phyloP scores from a whole-genome alignment of 2,797 vertebrate species.

The Halcyon smyrnensis region DNA sequence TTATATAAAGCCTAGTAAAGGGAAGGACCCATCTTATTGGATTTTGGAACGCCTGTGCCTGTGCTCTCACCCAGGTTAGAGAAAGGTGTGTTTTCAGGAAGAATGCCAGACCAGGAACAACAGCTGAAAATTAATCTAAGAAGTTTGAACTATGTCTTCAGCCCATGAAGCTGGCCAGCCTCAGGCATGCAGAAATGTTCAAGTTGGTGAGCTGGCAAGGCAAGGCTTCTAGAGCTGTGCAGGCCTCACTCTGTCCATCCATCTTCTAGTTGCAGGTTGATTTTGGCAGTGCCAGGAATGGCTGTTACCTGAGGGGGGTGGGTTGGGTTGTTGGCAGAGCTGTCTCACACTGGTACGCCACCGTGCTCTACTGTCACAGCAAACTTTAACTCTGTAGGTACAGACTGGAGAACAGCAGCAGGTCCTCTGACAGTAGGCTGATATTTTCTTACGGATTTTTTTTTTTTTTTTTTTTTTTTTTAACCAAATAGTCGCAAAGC shows the following conservation, averaged over 20 bases:
- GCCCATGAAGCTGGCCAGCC: rapidly evolving
- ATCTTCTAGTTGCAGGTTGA: neutral
- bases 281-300: neutral
- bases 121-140: neutral
- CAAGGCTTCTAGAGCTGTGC: neutral
- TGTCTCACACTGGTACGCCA: neutral
- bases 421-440: neutral
- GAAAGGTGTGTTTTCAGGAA: neutral
- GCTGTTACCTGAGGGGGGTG: neutral
- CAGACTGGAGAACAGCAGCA: neutral
- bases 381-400: neutral
- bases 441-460: too few species aligned
- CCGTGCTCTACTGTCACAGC: rapidly evolving
- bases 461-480: neutral
- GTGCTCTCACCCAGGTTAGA: rapidly evolving
- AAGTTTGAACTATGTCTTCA: neutral
- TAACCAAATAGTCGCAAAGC: neutral
- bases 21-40: neutral
- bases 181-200: neutral
- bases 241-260: neutral
- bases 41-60: neutral
- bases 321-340: neutral
- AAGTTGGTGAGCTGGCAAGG: neutral
- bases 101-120: neutral
- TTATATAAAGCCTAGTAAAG: neutral